These are phyloP conservation scores for Peromyscus eremicus DNA, from an alignment of 2,797 vertebrate species.

Conservation along the genomic window DNA sequence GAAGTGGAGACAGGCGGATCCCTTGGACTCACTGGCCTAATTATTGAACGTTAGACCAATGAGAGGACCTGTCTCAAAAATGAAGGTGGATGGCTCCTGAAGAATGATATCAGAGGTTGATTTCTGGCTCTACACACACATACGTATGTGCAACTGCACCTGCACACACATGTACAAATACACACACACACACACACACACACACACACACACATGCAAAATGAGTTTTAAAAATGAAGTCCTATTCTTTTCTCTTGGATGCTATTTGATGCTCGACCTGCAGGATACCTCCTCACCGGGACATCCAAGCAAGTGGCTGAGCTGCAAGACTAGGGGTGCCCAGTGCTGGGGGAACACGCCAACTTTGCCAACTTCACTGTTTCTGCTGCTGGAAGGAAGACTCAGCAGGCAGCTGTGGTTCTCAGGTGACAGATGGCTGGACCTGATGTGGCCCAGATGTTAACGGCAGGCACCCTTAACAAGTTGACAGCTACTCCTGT, in stretches of 20 bases:
- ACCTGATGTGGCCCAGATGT: constrained; percentile 68
- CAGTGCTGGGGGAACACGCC: neutral
- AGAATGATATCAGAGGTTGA: neutral
- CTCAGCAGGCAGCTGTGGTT: constrained; percentile 72
- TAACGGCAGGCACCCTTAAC: constrained; percentile 67
- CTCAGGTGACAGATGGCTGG: constrained; percentile 76
- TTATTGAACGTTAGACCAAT: neutral
- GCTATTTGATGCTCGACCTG: neutral
- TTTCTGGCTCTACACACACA: neutral
- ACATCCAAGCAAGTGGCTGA: constrained; percentile 36
- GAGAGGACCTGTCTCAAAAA: neutral
- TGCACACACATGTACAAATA: neutral
- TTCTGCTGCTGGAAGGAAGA: neutral
- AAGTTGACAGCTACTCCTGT: constrained; percentile 72
- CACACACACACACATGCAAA: neutral
- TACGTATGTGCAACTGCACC: neutral
- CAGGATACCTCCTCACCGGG: neutral
- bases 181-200: neutral
- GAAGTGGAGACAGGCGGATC: neutral
- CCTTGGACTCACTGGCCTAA: neutral
- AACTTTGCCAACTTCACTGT: neutral
- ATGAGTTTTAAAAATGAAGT: neutral
- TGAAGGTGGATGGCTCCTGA: neutral
- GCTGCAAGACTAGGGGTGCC: neutral
- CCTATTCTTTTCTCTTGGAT: neutral